A percentile compares a stretch with the other conserved stretches of the same genome.
Conservation (phyloP, 2,888 invertebrate genomes). For the Serripes groenlandicus region DNA sequence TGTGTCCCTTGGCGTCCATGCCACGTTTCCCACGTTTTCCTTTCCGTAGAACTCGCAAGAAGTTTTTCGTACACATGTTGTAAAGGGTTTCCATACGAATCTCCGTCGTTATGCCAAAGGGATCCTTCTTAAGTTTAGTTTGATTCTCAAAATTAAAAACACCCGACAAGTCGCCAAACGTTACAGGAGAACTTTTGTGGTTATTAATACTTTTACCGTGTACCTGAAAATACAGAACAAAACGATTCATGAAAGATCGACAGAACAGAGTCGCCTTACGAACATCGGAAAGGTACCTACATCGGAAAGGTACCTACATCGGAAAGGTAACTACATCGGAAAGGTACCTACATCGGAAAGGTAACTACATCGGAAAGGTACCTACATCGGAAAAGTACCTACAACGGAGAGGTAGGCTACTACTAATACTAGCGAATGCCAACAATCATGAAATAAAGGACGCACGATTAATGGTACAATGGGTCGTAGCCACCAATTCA, state of each 20-base stretch:
- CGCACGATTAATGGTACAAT: no score
- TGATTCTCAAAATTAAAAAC: background rate
- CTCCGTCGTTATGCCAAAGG: conserved; percentile 31
- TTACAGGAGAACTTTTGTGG: background rate
- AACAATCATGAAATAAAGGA: no score
- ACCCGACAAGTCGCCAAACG: background rate
- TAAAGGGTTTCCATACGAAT: conserved; percentile 48
- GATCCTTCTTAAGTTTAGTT: background rate
- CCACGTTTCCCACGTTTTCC: conserved; percentile 50
- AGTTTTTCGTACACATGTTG: conserved; percentile 50
- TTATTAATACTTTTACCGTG: conserved; percentile 57
- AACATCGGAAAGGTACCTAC: background rate
- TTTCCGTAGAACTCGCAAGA: conserved; percentile 35
- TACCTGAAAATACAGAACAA: conserved; percentile 47
- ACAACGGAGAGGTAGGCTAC: no score
- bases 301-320: no score
- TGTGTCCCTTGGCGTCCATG: conserved; percentile 49
- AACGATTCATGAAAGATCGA: background rate
- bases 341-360: background rate
- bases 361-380: background rate
- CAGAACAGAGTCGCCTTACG: background rate
- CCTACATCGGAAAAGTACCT: background rate
- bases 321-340: background rate
- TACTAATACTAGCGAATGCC: no score
- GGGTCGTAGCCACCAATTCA: no score